Percentiles rank a stretch among this genome's conserved stretches.
phyloP scores from a whole-genome alignment of 64 coral and sea anemone species.

The Dendrophyllia cribrosa region DNA sequence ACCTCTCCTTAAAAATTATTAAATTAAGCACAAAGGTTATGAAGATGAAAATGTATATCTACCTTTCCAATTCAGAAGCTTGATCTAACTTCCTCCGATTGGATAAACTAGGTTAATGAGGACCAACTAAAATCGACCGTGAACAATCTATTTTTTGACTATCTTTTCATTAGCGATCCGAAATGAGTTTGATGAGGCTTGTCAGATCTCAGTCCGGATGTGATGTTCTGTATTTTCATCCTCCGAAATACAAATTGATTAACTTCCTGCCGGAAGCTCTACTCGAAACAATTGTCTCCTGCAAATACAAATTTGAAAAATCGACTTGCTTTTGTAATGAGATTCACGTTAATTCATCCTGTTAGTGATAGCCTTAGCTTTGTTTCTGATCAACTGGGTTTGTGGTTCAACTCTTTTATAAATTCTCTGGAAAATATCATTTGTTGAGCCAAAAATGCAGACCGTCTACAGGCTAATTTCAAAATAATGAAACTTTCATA shows the following conservation, averaged over 20 bases:
- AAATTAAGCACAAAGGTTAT: not conserved
- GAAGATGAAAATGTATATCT: not conserved
- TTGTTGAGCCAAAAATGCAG: too few species aligned
- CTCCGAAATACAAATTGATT: conserved; percentile 2
- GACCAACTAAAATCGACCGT: not conserved
- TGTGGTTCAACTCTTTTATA: too few species aligned
- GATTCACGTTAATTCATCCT: not conserved
- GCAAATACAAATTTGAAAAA: not conserved
- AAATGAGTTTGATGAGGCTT: not conserved
- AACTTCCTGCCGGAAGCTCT: conserved; percentile 4
- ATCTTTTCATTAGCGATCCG: not conserved
- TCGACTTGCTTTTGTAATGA: not conserved
- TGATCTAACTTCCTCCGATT: not conserved
- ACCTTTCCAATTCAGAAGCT: not conserved
- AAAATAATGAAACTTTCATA: too few species aligned
- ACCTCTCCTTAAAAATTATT: not conserved
- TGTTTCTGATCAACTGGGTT: too few species aligned
- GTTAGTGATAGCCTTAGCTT: too few species aligned
- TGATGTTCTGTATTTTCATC: conserved; percentile 1
- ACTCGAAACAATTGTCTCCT: not conserved
- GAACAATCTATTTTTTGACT: not conserved
- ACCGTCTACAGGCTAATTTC: too few species aligned
- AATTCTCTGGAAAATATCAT: too few species aligned
- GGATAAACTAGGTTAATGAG: not conserved
- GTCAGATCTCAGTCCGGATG: conserved; percentile 14